phyloP scores from a whole-genome alignment of 2,797 vertebrate species.

The Lacerta agilis region DNA sequence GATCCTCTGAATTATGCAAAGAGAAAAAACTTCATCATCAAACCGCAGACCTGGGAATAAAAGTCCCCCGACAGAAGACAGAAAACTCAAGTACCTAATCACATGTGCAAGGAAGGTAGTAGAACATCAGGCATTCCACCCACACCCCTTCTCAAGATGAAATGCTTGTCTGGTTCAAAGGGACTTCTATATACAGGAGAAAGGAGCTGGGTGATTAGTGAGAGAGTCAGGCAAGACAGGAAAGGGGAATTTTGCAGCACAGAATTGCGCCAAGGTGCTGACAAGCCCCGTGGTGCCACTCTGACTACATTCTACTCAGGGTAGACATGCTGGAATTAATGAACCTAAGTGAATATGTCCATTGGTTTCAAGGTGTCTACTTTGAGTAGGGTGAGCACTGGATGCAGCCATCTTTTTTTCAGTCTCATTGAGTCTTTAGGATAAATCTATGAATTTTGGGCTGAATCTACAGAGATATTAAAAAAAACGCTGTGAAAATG shows the following conservation, averaged over 20 bases:
- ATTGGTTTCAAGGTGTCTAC: too few species aligned
- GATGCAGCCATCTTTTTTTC: too few species aligned
- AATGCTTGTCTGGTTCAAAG: background rate
- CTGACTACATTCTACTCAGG: too few species aligned
- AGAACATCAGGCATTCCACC: background rate
- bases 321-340: too few species aligned
- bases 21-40: background rate
- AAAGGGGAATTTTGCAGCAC: background rate
- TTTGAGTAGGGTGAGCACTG: too few species aligned
- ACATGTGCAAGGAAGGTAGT: background rate
- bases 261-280: background rate
- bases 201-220: background rate
- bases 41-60: background rate
- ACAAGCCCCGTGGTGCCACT: background rate
- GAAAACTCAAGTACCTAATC: background rate
- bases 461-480: too few species aligned
- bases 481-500: too few species aligned
- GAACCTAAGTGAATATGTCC: too few species aligned
- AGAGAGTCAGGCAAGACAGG: background rate
- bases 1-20: rapidly evolving
- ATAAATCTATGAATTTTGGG: too few species aligned
- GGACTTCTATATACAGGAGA: background rate
- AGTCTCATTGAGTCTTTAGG: too few species aligned
- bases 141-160: rapidly evolving
- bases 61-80: rapidly evolving